Conservation (phyloP, 2,113 vertebrate genomes). For the Tragelaphus strepsiceros region DNA sequence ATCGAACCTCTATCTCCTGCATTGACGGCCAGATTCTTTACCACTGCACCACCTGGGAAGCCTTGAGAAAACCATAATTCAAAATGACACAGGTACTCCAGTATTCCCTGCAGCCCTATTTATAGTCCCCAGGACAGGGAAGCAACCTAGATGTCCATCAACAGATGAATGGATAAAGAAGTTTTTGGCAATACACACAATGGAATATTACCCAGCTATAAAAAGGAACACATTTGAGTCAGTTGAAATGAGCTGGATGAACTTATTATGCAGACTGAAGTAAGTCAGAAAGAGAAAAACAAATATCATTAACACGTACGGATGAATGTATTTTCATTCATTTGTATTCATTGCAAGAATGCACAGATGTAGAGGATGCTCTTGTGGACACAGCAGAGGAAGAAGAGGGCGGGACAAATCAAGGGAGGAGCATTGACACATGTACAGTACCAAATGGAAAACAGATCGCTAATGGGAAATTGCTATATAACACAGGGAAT, state of each 20-base stretch:
- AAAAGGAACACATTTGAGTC: not conserved
- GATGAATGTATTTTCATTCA: not conserved
- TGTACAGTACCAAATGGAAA: not conserved
- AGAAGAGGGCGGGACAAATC: not conserved
- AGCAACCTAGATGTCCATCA: not conserved
- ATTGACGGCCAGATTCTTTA: not conserved
- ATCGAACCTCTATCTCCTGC: not conserved
- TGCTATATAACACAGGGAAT: not conserved
- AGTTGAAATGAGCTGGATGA: not conserved
- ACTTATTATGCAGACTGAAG: not conserved
- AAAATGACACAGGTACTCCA: not conserved
- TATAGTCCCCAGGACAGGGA: not conserved
- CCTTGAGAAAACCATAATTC: not conserved
- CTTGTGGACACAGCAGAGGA: not conserved
- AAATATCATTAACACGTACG: accelerated
- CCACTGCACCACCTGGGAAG: not conserved
- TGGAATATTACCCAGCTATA: not conserved
- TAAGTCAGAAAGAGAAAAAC: not conserved
- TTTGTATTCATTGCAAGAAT: not conserved
- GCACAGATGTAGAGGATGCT: not conserved
- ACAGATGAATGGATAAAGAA: not conserved
- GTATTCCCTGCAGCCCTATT: not conserved
- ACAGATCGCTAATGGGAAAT: not conserved
- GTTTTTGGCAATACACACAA: not conserved
- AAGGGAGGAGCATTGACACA: not conserved